Conservation (phyloP, 2,888 invertebrate genomes). For the Netelia inedita region DNA sequence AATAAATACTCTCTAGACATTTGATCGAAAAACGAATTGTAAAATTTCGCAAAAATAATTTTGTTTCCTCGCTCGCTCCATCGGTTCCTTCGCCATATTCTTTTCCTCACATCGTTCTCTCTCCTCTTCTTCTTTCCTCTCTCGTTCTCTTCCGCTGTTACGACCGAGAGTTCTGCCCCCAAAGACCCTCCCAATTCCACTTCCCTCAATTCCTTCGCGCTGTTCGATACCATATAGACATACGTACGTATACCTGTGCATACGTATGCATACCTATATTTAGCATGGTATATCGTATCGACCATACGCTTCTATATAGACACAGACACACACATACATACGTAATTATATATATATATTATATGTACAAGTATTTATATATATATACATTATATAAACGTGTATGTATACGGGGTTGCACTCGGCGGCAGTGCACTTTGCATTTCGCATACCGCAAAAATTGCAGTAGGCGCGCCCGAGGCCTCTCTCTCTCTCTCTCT, state of each 20-base stretch:
- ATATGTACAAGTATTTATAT: not conserved
- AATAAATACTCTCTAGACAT: not conserved
- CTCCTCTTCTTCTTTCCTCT: conserved; percentile 66
- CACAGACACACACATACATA: too few species aligned
- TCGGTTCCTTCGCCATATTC: conserved; percentile 64
- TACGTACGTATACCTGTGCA: not conserved
- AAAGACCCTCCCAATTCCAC: conserved; percentile 71
- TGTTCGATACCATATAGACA: conserved; percentile 37
- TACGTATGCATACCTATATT: conserved; percentile 25
- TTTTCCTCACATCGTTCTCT: conserved; percentile 52
- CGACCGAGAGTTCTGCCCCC: conserved; percentile 62
- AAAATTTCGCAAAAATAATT: not conserved
- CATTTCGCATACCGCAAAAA: conserved; percentile 73
- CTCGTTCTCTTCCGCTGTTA: conserved; percentile 52
- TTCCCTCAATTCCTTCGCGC: conserved; percentile 65
- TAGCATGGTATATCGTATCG: not conserved
- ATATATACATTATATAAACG: not conserved
- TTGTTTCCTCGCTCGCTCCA: conserved; percentile 41
- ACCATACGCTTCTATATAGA: not conserved
- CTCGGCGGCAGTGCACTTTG: conserved; percentile 70
- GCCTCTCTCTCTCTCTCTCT: conserved; percentile 39
- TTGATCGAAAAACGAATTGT: not conserved
- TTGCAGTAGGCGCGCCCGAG: conserved; percentile 72
- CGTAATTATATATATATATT: too few species aligned
- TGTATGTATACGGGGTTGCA: conserved; percentile 30